Conservation (phyloP, 35 echinoderm and acorn worm genomes). For the Ophioderma brevispina region DNA sequence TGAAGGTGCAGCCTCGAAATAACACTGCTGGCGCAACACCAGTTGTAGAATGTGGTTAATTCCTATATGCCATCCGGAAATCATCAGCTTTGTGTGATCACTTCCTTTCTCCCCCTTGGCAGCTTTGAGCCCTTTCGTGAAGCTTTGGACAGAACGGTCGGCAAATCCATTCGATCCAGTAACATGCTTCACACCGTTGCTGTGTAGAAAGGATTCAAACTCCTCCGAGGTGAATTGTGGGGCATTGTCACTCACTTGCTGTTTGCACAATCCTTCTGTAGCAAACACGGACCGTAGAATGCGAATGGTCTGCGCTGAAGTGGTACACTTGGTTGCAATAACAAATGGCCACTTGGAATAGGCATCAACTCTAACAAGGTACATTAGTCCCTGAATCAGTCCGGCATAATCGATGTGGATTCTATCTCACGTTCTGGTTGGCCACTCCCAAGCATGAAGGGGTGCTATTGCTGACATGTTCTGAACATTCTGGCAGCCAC, state of each 20-base stretch:
- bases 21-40: constrained; percentile 24
- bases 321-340: constrained; percentile 15
- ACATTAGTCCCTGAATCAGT: constrained; percentile 29
- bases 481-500: constrained; percentile 35
- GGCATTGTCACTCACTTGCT: constrained; percentile 65
- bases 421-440: constrained; percentile 22
- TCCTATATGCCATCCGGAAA: constrained; percentile 16
- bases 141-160: constrained; percentile 17
- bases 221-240: constrained; percentile 66
- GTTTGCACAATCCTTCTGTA: constrained; percentile 34
- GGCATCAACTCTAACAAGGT: constrained; percentile 62
- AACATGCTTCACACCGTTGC: constrained; percentile 20
- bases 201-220: constrained; percentile 58
- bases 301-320: constrained; percentile 26
- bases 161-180: constrained; percentile 48
- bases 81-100: not conserved
- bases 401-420: constrained; percentile 60
- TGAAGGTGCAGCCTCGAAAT: not conserved
- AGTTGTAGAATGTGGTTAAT: constrained; percentile 6
- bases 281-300: constrained; percentile 19
- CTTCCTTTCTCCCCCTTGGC: constrained; percentile 15
- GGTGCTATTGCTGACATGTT: constrained; percentile 7
- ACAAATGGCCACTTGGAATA: constrained; percentile 66
- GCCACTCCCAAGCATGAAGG: constrained; percentile 49
- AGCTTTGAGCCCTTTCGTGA: constrained; percentile 14